phyloP scores from a whole-genome alignment of 2,113 vertebrate species.

The Pedetes capensis region DNA sequence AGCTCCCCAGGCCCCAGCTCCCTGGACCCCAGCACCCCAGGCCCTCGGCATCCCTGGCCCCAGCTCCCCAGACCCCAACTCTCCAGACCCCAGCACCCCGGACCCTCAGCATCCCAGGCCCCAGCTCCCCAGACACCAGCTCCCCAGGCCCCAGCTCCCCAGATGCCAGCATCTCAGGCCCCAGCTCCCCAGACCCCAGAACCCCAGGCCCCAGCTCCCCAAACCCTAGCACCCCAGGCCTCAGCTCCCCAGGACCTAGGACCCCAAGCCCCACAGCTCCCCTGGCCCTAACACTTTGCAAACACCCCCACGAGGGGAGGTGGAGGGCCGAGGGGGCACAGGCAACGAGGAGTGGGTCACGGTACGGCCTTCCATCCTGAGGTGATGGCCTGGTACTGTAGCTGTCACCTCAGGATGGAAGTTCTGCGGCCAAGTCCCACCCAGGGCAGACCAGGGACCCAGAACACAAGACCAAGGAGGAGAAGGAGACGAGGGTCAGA shows the following conservation, averaged over 20 bases:
- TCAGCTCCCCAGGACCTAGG: too few relatives aligned
- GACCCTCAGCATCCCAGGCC: background rate
- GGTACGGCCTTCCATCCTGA: rapidly evolving
- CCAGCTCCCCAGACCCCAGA: too few relatives aligned
- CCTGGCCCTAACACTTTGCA: background rate
- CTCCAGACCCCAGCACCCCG: background rate
- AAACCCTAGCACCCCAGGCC: background rate
- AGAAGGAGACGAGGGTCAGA: background rate
- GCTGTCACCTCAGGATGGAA: too few relatives aligned
- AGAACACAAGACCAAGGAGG: background rate
- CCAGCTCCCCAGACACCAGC: background rate
- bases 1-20: background rate
- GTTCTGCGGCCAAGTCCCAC: background rate
- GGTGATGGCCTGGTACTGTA: background rate
- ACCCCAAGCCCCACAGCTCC: too few relatives aligned
- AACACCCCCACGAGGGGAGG: rapidly evolving
- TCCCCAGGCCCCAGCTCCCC: background rate
- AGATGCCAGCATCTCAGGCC: too few relatives aligned
- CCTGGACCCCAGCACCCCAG: background rate
- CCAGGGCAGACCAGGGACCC: background rate
- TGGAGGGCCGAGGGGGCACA: rapidly evolving
- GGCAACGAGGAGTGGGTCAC: rapidly evolving
- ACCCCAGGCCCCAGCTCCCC: too few relatives aligned
- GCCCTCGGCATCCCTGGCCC: too few relatives aligned
- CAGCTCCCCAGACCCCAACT: background rate